Percentiles rank a stretch among this genome's conserved stretches.
Evolutionary conservation across 2,797 vertebrate species (phyloP).

Genomic region (Nasua narica): DNA sequence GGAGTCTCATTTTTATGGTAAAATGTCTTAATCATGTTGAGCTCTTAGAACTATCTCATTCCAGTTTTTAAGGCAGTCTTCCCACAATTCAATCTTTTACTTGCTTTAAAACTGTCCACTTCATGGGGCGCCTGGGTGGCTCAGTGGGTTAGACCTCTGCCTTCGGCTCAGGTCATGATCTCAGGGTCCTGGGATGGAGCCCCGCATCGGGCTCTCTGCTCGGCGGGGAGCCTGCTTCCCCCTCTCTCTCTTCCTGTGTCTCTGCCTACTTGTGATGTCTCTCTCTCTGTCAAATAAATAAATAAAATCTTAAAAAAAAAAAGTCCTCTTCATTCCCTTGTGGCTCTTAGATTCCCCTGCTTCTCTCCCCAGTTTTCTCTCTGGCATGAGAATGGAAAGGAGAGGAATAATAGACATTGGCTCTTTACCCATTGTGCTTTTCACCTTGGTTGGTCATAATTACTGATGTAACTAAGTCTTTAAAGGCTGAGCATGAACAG

Average conservation of each 20-base stretch:
- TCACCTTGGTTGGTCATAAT: background rate
- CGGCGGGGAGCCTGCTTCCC: too few species aligned
- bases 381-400: background rate
- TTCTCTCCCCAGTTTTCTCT: background rate
- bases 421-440: background rate
- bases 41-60: background rate
- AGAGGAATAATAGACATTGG: background rate
- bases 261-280: too few species aligned
- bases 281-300: too few species aligned
- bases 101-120: background rate
- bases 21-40: conserved; percentile 12
- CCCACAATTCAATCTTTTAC: background rate
- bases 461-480: background rate
- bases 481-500: background rate
- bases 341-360: background rate
- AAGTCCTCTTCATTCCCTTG: background rate
- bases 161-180: too few species aligned
- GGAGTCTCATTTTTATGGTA: conserved; percentile 15
- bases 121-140: too few species aligned
- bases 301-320: background rate
- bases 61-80: background rate
- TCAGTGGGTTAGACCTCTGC: too few species aligned
- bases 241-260: too few species aligned
- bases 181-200: too few species aligned
- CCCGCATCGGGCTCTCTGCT: too few species aligned